Percentiles rank a stretch among this genome's conserved stretches.
These are phyloP conservation scores for Furnarius figulus DNA, from an alignment of 2,113 vertebrate genomes.

Conservation along the genomic window DNA sequence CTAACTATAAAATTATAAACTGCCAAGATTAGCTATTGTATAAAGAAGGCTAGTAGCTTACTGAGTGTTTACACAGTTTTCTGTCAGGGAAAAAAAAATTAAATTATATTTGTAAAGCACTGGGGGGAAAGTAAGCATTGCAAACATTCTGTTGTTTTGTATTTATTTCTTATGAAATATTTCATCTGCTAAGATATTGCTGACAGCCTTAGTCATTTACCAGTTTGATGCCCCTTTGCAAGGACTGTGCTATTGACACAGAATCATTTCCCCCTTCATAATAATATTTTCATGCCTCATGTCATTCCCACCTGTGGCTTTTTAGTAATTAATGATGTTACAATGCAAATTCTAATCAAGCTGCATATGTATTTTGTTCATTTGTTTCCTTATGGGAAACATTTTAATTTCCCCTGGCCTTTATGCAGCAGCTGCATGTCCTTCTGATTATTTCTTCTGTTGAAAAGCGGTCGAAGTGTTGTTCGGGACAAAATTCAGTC, in stretches of 20 bases:
- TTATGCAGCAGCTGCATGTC: constrained; percentile 43
- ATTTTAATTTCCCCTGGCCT: constrained; percentile 58
- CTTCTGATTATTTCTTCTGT: constrained; percentile 51
- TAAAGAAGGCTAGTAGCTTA: neutral
- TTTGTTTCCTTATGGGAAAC: constrained; percentile 51
- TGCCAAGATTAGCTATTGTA: neutral
- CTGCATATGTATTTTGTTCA: constrained; percentile 50
- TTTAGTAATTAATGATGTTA: constrained; percentile 62
- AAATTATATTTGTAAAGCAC: neutral
- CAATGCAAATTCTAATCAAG: constrained; percentile 55
- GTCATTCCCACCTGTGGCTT: constrained; percentile 59
- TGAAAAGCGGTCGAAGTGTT: constrained; percentile 10
- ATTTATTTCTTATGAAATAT: constrained; percentile 9
- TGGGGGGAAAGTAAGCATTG: neutral
- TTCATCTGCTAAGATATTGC: neutral
- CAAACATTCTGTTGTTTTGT: neutral
- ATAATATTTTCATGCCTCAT: constrained; percentile 53
- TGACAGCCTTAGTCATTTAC: neutral
- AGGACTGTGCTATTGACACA: neutral
- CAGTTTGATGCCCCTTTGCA: neutral
- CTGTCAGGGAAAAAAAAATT: neutral
- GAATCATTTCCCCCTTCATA: constrained; percentile 21
- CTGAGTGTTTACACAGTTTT: neutral
- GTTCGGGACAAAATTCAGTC: neutral
- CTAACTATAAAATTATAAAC: neutral